Evolutionary conservation across 2,888 invertebrate species (phyloP).

Genomic region (Sceliomorpha sp.): DNA sequence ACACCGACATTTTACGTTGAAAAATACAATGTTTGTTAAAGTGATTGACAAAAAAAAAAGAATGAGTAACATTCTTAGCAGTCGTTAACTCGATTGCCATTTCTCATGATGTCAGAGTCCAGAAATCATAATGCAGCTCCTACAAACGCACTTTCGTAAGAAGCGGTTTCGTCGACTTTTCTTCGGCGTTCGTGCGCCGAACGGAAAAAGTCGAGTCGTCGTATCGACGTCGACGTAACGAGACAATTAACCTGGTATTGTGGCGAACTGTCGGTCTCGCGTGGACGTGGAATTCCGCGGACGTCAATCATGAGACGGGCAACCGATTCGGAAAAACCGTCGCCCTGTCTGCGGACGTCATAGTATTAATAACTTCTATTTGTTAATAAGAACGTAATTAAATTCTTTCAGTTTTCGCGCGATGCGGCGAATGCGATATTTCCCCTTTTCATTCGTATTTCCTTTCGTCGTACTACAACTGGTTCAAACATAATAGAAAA

Average conservation of each 20-base stretch:
- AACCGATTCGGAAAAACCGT: conserved; percentile 27
- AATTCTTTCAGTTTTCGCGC: too few species aligned
- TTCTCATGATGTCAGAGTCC: conserved; percentile 44
- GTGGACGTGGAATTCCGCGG: conserved; percentile 40
- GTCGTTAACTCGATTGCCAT: conserved; percentile 21
- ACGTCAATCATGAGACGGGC: conserved; percentile 39
- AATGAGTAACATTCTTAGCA: conserved; percentile 20
- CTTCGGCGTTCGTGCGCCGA: conserved; percentile 50
- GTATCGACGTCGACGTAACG: conserved; percentile 46
- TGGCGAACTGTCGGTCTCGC: conserved; percentile 40
- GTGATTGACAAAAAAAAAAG: background rate
- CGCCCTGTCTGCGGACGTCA: conserved; percentile 5
- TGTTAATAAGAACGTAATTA: too few species aligned
- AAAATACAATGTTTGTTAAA: background rate
- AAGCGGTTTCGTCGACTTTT: conserved; percentile 61
- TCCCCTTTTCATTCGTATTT: too few species aligned
- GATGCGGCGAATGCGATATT: too few species aligned
- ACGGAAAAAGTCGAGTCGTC: conserved; percentile 44
- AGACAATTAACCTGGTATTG: conserved; percentile 59
- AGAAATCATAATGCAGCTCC: conserved; percentile 44
- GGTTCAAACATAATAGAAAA: too few species aligned
- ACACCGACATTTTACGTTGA: conserved; percentile 4
- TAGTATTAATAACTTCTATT: too few species aligned
- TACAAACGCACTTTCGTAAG: conserved; percentile 57
- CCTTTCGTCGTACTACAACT: too few species aligned